Conservation (phyloP, 2,797 vertebrate genomes). For the Acestrorhynchus altus region DNA sequence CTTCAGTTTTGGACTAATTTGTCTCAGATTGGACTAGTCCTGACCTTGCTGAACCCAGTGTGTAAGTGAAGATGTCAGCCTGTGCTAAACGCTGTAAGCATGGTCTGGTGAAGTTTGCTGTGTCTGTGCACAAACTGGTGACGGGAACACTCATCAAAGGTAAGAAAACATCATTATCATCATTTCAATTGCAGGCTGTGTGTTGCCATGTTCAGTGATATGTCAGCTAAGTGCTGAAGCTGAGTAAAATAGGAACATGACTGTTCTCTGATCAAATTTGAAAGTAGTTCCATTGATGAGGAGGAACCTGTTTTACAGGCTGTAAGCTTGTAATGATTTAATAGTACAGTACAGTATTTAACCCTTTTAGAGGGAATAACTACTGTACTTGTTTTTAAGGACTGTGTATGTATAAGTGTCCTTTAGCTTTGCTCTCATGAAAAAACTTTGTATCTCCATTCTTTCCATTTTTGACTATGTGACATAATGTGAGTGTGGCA, state of each 20-base stretch:
- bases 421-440: too few species aligned
- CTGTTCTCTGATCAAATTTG: not conserved
- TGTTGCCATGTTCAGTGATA: not conserved
- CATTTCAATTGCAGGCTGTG: not conserved
- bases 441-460: too few species aligned
- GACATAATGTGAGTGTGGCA: too few species aligned
- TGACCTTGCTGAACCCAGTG: constrained; percentile 26
- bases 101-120: constrained; percentile 87
- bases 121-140: constrained; percentile 87
- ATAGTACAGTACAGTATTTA: not conserved
- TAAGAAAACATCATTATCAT: constrained; percentile 62
- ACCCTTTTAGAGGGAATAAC: not conserved
- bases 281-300: not conserved
- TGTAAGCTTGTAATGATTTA: not conserved
- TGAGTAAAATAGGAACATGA: not conserved
- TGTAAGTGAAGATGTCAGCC: constrained; percentile 80
- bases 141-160: constrained; percentile 92
- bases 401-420: too few species aligned
- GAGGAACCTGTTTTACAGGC: not conserved
- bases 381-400: not conserved
- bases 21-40: not conserved
- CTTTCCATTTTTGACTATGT: too few species aligned
- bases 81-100: constrained; percentile 89
- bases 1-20: constrained; percentile 2
- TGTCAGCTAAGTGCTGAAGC: not conserved